Evolutionary conservation across 2,797 vertebrate genomes (phyloP).

Genomic region (Tauraco hartlaubi): DNA sequence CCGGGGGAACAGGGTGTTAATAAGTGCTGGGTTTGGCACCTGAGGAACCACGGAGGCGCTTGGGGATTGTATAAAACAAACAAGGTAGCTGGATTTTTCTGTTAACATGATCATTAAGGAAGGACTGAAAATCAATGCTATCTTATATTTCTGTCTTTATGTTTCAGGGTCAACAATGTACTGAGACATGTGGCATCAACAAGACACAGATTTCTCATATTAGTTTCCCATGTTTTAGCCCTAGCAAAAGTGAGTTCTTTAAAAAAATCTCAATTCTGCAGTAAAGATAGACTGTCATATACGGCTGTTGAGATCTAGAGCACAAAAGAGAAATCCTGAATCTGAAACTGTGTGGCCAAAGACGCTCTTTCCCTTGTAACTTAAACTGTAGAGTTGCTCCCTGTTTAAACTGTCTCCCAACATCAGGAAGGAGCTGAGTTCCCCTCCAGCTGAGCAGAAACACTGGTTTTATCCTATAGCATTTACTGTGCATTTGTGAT

Average conservation of each 20-base stretch:
- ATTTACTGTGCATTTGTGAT: neutral
- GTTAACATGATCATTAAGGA: constrained; percentile 22
- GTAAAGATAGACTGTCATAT: neutral
- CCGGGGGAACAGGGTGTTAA: constrained; percentile 18
- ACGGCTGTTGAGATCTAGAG: neutral
- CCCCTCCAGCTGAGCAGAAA: neutral
- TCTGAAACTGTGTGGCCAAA: neutral
- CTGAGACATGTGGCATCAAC: neutral
- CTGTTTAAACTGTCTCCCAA: neutral
- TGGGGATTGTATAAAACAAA: constrained; percentile 9
- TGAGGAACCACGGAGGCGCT: neutral
- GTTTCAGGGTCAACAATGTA: neutral
- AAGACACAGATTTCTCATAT: neutral
- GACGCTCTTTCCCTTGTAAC: neutral
- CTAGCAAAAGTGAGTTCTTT: neutral
- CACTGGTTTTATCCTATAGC: neutral
- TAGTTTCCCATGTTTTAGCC: neutral
- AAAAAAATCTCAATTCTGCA: neutral
- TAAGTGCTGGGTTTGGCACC: constrained; percentile 44
- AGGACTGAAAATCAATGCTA: constrained; percentile 43
- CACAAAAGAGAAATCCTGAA: neutral
- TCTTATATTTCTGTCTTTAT: neutral
- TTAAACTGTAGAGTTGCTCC: neutral
- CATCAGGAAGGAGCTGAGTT: neutral
- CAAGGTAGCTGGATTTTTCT: neutral